Evolutionary conservation across 2,797 vertebrate species (phyloP).

Genomic region (Eremophila alpestris): DNA sequence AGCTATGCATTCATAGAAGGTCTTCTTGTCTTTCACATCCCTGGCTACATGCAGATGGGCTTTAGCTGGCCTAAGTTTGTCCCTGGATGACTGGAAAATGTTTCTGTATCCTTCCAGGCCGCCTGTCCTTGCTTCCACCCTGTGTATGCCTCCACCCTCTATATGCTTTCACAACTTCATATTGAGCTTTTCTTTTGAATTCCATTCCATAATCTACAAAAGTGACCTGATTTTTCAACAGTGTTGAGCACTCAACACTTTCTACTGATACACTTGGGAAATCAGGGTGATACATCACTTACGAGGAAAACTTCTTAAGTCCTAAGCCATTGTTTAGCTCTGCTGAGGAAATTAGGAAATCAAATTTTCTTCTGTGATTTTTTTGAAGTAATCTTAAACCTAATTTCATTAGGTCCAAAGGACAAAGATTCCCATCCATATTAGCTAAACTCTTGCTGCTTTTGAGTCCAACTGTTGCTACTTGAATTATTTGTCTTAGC

Average conservation of each 20-base stretch:
- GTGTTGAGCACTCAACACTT: background rate
- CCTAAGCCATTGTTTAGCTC: background rate
- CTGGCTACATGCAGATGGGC: accelerated
- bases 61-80: background rate
- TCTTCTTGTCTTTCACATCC: background rate
- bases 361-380: background rate
- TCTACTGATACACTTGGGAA: background rate
- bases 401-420: background rate
- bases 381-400: background rate
- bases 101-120: background rate
- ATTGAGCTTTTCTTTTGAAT: background rate
- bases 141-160: background rate
- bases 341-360: background rate
- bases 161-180: background rate
- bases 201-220: background rate
- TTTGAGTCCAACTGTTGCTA: background rate
- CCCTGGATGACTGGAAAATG: accelerated
- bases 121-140: background rate
- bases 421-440: background rate
- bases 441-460: background rate
- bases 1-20: background rate
- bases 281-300: accelerated
- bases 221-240: background rate
- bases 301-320: background rate
- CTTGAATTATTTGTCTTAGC: background rate